Percentiles rank a stretch among this genome's conserved stretches.
Conservation (phyloP, 2,888 invertebrate genomes). For the Hydrotaea diabolus region DNA sequence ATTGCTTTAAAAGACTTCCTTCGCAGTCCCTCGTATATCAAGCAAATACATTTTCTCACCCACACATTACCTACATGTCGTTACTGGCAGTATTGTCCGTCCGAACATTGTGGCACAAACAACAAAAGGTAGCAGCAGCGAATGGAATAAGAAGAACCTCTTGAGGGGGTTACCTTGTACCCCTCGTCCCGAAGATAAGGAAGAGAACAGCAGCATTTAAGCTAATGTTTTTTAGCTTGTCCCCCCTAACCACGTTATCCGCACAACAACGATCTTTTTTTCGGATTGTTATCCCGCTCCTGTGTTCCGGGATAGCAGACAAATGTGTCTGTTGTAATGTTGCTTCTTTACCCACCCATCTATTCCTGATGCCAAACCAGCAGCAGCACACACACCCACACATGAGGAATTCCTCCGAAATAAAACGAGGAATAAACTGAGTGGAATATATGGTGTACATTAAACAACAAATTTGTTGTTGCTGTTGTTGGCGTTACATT, state of each 20-base stretch:
- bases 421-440: not conserved
- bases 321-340: conserved; percentile 31
- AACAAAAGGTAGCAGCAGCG: not conserved
- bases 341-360: not conserved
- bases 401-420: not conserved
- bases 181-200: too few species aligned
- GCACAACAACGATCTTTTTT: not conserved
- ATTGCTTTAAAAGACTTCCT: too few species aligned
- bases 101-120: not conserved
- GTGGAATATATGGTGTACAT: not conserved
- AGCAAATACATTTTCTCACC: not conserved
- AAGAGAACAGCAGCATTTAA: conserved; percentile 15
- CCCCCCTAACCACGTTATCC: not conserved
- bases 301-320: conserved; percentile 15
- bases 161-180: not conserved
- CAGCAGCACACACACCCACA: too few species aligned
- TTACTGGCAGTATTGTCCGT: not conserved
- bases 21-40: not conserved
- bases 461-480: conserved; percentile 30
- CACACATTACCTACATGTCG: not conserved
- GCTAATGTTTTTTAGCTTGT: conserved; percentile 37
- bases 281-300: not conserved
- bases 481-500: not conserved
- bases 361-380: not conserved
- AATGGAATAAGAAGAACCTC: not conserved